Conservation (phyloP, 1,140 invertebrate genomes). For the Gryllus bimaculatus region DNA sequence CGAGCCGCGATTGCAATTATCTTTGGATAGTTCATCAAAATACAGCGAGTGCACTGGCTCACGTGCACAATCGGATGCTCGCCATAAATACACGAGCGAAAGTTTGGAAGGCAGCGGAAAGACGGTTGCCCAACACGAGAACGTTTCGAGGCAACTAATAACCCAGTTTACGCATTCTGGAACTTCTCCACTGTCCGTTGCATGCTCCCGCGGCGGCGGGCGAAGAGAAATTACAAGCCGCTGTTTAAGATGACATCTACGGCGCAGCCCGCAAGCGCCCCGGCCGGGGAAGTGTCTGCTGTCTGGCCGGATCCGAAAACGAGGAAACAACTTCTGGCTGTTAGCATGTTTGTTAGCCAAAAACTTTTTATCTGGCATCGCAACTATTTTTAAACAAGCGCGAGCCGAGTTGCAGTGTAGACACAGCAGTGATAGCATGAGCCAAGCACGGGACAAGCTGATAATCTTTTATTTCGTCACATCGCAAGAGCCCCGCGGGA, state of each 20-base stretch:
- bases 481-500: background rate
- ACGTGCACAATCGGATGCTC: background rate
- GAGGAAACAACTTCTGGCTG: background rate
- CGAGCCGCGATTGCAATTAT: background rate
- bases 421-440: background rate
- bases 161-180: background rate
- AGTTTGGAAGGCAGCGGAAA: background rate
- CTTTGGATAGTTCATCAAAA: background rate
- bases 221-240: background rate
- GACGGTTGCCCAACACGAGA: background rate
- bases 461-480: slow-evolving; percentile 5
- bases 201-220: background rate
- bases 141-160: background rate
- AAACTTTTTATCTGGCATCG: background rate
- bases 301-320: background rate
- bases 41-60: background rate
- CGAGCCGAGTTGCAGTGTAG: background rate
- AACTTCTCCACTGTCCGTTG: background rate
- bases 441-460: background rate
- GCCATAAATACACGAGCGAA: background rate
- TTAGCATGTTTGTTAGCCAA: background rate
- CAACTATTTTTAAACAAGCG: background rate
- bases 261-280: background rate
- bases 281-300: background rate
- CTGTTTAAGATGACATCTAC: slow-evolving; percentile 1